Conservation (phyloP, 2,113 vertebrate species). For the Lepus americanus region DNA sequence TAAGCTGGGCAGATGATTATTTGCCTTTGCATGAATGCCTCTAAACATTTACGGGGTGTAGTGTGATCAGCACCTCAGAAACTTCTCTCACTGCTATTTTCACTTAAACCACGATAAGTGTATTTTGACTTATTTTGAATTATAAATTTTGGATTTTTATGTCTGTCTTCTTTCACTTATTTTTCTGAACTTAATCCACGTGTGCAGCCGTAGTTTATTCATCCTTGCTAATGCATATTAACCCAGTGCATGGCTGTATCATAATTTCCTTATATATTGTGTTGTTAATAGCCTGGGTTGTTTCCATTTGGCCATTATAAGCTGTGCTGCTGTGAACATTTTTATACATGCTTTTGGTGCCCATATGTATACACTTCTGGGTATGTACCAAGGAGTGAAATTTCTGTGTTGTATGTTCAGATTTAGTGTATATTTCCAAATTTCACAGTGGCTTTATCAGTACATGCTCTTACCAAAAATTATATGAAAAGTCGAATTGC, state of each 20-base stretch:
- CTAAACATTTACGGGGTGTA: not conserved
- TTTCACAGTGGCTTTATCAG: not conserved
- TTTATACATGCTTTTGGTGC: not conserved
- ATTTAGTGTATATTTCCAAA: not conserved
- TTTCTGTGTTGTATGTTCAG: not conserved
- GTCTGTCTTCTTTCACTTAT: not conserved
- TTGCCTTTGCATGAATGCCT: not conserved
- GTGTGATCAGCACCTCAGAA: not conserved
- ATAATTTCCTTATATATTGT: not conserved
- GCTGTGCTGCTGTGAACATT: not conserved
- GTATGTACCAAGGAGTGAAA: not conserved
- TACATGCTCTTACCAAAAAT: not conserved
- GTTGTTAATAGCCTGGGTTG: not conserved
- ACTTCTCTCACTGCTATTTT: not conserved
- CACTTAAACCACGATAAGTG: not conserved
- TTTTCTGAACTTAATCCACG: not conserved
- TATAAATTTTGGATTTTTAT: not conserved
- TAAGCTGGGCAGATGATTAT: not conserved
- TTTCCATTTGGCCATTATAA: constrained; percentile 2
- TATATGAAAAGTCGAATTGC: not conserved
- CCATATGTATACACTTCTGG: not conserved
- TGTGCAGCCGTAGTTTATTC: not conserved
- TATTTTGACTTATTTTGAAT: not conserved
- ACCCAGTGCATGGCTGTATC: not conserved
- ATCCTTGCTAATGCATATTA: not conserved